These are phyloP conservation scores for Neuroterus valhalla DNA, from an alignment of 1,140 invertebrate genomes.

Conservation along the genomic window DNA sequence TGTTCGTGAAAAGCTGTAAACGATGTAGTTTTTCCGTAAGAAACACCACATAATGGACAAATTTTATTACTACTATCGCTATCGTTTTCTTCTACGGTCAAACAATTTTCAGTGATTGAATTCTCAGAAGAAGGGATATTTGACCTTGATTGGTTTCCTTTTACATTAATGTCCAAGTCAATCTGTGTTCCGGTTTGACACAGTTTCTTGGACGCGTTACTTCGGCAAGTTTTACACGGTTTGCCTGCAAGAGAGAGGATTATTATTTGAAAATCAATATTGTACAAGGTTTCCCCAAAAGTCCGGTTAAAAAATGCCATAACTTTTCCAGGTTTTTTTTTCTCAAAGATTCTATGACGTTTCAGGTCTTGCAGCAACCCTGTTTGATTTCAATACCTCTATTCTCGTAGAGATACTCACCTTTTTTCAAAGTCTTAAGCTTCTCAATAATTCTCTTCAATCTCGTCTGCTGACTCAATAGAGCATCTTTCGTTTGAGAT, in stretches of 20 bases:
- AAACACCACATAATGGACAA: slow-evolving; percentile 71
- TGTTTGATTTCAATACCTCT: too few species aligned
- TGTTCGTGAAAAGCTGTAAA: slow-evolving; percentile 74
- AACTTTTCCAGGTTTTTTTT: too few species aligned
- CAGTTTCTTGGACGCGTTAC: slow-evolving; percentile 62
- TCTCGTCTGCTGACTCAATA: slow-evolving; percentile 80
- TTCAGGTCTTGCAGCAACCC: too few species aligned
- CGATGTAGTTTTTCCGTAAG: slow-evolving; percentile 60
- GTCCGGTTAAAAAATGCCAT: too few species aligned
- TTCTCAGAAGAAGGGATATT: slow-evolving; percentile 59
- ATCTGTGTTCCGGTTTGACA: slow-evolving; percentile 67
- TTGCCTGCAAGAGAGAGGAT: slow-evolving; percentile 52
- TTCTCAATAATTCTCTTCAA: slow-evolving; percentile 75
- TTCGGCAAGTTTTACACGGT: slow-evolving; percentile 61
- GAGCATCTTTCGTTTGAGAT: slow-evolving; percentile 78
- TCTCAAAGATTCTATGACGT: too few species aligned
- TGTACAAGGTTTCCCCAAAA: too few species aligned
- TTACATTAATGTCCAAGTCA: slow-evolving; percentile 58
- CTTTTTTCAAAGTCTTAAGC: slow-evolving; percentile 64
- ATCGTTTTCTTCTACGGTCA: slow-evolving; percentile 42
- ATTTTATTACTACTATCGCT: slow-evolving; percentile 56
- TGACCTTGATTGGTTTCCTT: slow-evolving; percentile 65
- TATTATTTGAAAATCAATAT: slow-evolving; percentile 27
- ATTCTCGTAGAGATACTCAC: slow-evolving; percentile 46
- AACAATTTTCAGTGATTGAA: slow-evolving; percentile 49